Conservation (phyloP, 2,797 vertebrate species). For the Sebastes oblongus region DNA sequence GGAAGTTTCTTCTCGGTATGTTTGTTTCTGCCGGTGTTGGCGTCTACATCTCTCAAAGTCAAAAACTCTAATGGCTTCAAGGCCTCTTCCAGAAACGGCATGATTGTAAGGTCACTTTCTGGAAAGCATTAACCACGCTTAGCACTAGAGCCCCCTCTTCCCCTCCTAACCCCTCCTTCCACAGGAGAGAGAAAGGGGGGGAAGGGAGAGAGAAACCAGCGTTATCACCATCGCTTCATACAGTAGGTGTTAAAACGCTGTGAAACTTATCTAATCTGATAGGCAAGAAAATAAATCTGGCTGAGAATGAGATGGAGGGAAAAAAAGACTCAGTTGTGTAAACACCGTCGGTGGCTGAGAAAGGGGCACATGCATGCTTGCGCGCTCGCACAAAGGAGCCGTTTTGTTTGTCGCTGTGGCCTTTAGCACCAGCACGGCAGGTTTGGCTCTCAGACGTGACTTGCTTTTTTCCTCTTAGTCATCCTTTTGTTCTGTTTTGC, state of each 20-base stretch:
- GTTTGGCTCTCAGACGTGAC: conserved; percentile 46
- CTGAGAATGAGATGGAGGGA: conserved; percentile 52
- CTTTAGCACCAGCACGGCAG: conserved; percentile 56
- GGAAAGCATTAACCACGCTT: conserved; percentile 64
- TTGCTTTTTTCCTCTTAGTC: conserved; percentile 18
- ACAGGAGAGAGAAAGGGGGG: neutral
- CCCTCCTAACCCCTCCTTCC: neutral
- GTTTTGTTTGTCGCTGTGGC: conserved; percentile 61
- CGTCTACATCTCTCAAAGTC: conserved; percentile 5
- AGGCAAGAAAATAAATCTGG: conserved; percentile 65
- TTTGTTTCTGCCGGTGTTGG: conserved; percentile 22
- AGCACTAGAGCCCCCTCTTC: neutral
- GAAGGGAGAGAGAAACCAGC: conserved; percentile 1
- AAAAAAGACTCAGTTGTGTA: conserved; percentile 65
- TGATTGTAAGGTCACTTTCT: conserved; percentile 60
- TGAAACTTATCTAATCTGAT: conserved; percentile 82
- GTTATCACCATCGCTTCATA: conserved; percentile 69
- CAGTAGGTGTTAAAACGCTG: conserved; percentile 80
- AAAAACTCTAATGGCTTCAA: conserved; percentile 30
- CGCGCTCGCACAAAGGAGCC: conserved; percentile 18
- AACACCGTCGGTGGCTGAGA: conserved; percentile 61
- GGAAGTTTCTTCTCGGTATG: neutral
- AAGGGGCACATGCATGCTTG: conserved; percentile 20
- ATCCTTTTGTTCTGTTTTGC: conserved; percentile 7
- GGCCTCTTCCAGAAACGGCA: conserved; percentile 40